A percentile compares a stretch with the other conserved stretches of the same genome.
phyloP scores from a whole-genome alignment of 1,140 invertebrate species.

The Ladona fulva region DNA sequence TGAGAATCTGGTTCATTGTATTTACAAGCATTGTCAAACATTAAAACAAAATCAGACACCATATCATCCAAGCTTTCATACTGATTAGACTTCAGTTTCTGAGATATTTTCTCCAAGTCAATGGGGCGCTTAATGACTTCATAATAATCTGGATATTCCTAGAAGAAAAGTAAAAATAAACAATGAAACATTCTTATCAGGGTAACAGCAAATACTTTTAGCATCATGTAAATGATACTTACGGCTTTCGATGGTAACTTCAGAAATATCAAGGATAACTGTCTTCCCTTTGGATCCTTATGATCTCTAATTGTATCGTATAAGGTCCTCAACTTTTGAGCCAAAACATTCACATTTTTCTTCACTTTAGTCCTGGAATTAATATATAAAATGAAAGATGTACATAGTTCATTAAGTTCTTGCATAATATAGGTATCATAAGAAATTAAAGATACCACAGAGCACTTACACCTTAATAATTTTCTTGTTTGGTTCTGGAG shows the following conservation, averaged over 20 bases:
- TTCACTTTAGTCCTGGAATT: slow-evolving; percentile 15
- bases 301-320: slow-evolving; percentile 86
- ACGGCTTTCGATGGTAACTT: slow-evolving; percentile 85
- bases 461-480: slow-evolving; percentile 35
- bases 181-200: slow-evolving; percentile 12
- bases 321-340: slow-evolving; percentile 71
- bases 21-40: slow-evolving; percentile 99
- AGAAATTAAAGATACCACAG: slow-evolving; percentile 19
- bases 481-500: slow-evolving; percentile 32
- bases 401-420: not conserved
- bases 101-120: slow-evolving; percentile 90
- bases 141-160: slow-evolving; percentile 96
- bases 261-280: slow-evolving; percentile 86
- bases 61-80: slow-evolving; percentile 87
- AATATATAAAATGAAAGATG: not conserved
- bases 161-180: slow-evolving; percentile 21
- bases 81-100: slow-evolving; percentile 65
- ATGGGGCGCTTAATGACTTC: slow-evolving; percentile 96
- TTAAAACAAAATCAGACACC: slow-evolving; percentile 85
- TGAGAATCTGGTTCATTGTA: slow-evolving; percentile 99
- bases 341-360: slow-evolving; percentile 21
- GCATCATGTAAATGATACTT: slow-evolving; percentile 28
- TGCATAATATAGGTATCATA: slow-evolving; percentile 14
- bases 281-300: slow-evolving; percentile 76
- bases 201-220: not conserved